phyloP scores from a whole-genome alignment of 2,888 invertebrate species.

The Clunio marinus region DNA sequence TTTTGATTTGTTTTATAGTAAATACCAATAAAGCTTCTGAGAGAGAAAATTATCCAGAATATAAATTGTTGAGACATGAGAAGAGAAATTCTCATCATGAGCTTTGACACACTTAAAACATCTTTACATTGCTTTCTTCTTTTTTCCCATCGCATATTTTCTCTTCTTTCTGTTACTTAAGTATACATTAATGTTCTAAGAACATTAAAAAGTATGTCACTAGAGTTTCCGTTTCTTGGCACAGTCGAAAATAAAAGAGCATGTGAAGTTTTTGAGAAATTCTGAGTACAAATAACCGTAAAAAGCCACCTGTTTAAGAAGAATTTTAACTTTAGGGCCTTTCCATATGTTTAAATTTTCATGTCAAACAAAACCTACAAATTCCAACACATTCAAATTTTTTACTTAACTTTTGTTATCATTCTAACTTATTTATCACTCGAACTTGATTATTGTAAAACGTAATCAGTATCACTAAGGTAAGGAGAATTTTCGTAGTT shows the following conservation, averaged over 20 bases:
- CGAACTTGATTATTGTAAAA: slow-evolving; percentile 3
- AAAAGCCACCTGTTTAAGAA: slow-evolving; percentile 28
- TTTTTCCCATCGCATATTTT: too few species aligned
- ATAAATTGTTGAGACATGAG: too few species aligned
- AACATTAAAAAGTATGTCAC: slow-evolving; percentile 7
- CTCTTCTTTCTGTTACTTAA: neutral
- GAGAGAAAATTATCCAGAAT: too few species aligned
- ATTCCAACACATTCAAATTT: neutral
- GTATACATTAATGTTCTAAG: neutral
- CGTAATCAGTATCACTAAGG: slow-evolving; percentile 20
- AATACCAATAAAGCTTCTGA: too few species aligned
- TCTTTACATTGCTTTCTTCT: neutral
- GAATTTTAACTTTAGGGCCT: neutral
- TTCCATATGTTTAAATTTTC: slow-evolving; percentile 19
- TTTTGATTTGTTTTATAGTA: too few species aligned
- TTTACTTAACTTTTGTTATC: neutral
- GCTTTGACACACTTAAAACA: slow-evolving; percentile 13
- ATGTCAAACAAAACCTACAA: neutral
- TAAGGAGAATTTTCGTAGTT: neutral
- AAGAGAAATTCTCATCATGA: neutral
- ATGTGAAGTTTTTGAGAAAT: neutral
- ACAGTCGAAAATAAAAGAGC: neutral
- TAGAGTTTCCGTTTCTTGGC: slow-evolving; percentile 3
- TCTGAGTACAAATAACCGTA: neutral
- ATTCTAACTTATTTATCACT: slow-evolving; percentile 1